A percentile compares a stretch with the other conserved stretches of the same genome.
Conservation (phyloP, 2,888 invertebrate species). For the Pyralis farinalis region DNA sequence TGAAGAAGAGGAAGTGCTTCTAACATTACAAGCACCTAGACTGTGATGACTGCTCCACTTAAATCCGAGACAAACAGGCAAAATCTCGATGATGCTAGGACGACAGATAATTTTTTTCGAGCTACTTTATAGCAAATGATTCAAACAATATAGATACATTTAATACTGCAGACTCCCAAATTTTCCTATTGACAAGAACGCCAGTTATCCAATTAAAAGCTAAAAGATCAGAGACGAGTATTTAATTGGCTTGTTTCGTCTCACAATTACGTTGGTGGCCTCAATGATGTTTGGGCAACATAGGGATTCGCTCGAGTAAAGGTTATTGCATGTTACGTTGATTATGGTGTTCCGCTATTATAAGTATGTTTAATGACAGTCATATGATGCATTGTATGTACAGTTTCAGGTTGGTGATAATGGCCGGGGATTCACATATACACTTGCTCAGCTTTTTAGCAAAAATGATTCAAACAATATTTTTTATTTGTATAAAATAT, state of each 20-base stretch:
- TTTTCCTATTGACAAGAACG: slow-evolving; percentile 15
- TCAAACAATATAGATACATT: too few species aligned
- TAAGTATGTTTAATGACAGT: background rate
- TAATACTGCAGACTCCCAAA: slow-evolving; percentile 5
- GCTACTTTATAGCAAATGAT: too few species aligned
- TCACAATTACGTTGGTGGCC: slow-evolving; percentile 44
- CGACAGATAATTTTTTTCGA: too few species aligned
- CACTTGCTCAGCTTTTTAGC: too few species aligned
- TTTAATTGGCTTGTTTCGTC: slow-evolving; percentile 38
- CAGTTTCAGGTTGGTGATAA: background rate
- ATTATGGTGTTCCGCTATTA: slow-evolving; percentile 28
- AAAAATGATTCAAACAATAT: too few species aligned
- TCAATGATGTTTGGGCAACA: slow-evolving; percentile 49
- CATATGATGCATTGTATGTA: slow-evolving; percentile 2
- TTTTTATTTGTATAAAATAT: too few species aligned
- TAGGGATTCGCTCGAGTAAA: slow-evolving; percentile 18
- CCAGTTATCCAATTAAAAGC: slow-evolving; percentile 23
- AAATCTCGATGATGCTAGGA: too few species aligned
- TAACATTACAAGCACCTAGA: too few species aligned
- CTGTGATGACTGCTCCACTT: too few species aligned
- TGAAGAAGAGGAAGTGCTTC: too few species aligned
- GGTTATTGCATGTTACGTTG: slow-evolving; percentile 19
- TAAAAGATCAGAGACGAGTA: slow-evolving; percentile 22
- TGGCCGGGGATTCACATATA: background rate
- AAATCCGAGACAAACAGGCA: too few species aligned